These are phyloP conservation scores for Zapus hudsonius DNA, from an alignment of 2,113 vertebrate genomes.

Conservation along the genomic window DNA sequence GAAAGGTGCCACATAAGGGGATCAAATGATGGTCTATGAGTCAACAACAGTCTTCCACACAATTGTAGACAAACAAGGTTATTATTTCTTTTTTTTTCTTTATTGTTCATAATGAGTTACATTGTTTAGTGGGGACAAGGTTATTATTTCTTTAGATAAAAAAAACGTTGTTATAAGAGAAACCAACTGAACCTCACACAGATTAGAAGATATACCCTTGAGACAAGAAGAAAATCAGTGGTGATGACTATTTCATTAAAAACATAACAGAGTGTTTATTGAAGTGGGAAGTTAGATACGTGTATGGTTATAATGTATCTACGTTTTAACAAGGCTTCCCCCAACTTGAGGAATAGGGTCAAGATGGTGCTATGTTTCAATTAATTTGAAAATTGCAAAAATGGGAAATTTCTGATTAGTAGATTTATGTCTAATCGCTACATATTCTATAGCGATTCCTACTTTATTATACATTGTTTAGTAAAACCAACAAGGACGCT, in stretches of 20 bases:
- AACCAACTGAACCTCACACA: not conserved
- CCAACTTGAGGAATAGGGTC: not conserved
- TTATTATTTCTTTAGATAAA: not conserved
- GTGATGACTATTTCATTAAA: not conserved
- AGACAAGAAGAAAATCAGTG: not conserved
- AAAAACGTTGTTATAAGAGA: not conserved
- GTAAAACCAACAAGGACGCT: not conserved
- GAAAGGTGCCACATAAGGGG: not conserved
- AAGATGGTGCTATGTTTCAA: not conserved
- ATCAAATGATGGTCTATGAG: not conserved
- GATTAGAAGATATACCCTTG: not conserved
- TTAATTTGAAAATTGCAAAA: slow-evolving; percentile 39
- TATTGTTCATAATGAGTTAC: no score
- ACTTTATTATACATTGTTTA: not conserved
- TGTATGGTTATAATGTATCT: not conserved
- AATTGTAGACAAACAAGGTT: not conserved
- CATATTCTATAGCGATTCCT: not conserved
- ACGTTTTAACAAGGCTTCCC: not conserved
- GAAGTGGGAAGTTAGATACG: not conserved
- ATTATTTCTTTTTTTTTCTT: not conserved
- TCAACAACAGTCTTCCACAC: not conserved
- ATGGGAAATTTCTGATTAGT: not conserved
- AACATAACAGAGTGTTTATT: not conserved
- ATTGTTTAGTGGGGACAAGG: no score
- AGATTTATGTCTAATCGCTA: not conserved